Conservation (phyloP, 1,140 invertebrate species). For the Bombus waltoni region DNA sequence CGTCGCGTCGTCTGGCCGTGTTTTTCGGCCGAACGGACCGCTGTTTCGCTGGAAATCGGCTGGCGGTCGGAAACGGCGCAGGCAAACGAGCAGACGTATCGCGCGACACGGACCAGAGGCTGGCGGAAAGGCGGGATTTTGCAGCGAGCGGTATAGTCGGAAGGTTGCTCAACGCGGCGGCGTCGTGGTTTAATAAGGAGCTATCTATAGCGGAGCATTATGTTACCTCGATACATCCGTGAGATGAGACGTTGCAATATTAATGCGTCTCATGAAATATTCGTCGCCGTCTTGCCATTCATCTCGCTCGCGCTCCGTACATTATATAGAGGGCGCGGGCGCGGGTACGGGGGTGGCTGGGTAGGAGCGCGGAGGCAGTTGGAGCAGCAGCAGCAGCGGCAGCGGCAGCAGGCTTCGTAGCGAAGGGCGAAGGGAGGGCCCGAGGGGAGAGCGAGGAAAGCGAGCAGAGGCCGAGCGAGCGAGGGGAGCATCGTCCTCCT, state of each 20-base stretch:
- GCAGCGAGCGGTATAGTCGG: conserved; percentile 57
- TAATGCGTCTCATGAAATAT: conserved; percentile 82
- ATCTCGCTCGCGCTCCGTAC: conserved; percentile 78
- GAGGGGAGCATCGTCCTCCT: conserved; percentile 31
- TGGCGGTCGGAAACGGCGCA: neutral
- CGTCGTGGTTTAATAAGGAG: conserved; percentile 81
- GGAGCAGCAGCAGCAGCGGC: conserved; percentile 31
- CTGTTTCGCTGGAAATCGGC: neutral
- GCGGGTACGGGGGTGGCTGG: conserved; percentile 25
- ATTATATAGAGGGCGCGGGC: conserved; percentile 74
- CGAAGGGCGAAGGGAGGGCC: conserved; percentile 19
- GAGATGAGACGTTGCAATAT: conserved; percentile 82
- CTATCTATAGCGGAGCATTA: conserved; percentile 81
- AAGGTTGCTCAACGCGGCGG: conserved; percentile 76
- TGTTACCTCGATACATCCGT: conserved; percentile 82
- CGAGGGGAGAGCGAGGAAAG: conserved; percentile 26
- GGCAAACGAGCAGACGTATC: neutral
- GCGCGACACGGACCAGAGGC: neutral
- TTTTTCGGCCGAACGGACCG: too few relatives aligned
- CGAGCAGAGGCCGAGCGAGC: conserved; percentile 53
- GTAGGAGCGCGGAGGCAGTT: conserved; percentile 22
- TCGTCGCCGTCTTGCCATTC: conserved; percentile 82
- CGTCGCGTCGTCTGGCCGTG: too few relatives aligned
- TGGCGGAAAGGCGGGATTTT: conserved; percentile 49
- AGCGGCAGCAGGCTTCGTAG: conserved; percentile 27